Evolutionary conservation across 2,113 vertebrate genomes (phyloP).

Genomic region (Pavo muticus): DNA sequence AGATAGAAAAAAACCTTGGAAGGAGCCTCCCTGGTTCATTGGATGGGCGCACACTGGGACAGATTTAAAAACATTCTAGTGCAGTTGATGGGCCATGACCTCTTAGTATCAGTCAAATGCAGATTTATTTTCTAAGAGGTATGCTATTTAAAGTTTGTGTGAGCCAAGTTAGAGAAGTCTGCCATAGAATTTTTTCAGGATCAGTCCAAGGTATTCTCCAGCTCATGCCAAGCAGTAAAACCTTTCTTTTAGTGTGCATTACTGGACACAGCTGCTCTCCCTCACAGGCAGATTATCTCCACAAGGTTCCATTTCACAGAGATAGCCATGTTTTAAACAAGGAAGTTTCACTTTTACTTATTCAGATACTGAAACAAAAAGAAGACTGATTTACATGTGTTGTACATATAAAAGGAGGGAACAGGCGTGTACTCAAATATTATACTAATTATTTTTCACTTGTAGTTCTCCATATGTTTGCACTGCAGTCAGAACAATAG

Average conservation of each 20-base stretch:
- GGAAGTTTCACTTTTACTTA: neutral
- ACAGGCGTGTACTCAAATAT: conserved; percentile 26
- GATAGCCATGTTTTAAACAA: neutral
- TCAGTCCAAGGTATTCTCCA: conserved; percentile 57
- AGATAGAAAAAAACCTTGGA: neutral
- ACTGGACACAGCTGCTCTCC: neutral
- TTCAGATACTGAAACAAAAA: neutral
- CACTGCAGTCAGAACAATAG: conserved; percentile 70
- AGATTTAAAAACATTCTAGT: conserved; percentile 23
- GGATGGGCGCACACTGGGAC: neutral
- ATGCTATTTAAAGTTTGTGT: conserved; percentile 3
- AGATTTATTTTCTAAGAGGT: conserved; percentile 38
- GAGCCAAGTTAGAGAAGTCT: conserved; percentile 31
- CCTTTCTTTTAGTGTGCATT: neutral
- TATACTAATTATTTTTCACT: conserved; percentile 61
- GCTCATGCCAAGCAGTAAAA: conserved; percentile 50
- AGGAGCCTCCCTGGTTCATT: neutral
- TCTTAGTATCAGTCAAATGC: conserved; percentile 32
- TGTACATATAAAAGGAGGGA: conserved; percentile 19
- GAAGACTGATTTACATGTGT: neutral
- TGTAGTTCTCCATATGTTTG: conserved; percentile 70
- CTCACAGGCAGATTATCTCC: neutral
- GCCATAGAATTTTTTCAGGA: conserved; percentile 42
- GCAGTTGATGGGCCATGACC: neutral
- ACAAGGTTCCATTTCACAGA: neutral